These are phyloP conservation scores for Spea hammondii DNA, from an alignment of 2,797 vertebrate species.

Conservation along the genomic window DNA sequence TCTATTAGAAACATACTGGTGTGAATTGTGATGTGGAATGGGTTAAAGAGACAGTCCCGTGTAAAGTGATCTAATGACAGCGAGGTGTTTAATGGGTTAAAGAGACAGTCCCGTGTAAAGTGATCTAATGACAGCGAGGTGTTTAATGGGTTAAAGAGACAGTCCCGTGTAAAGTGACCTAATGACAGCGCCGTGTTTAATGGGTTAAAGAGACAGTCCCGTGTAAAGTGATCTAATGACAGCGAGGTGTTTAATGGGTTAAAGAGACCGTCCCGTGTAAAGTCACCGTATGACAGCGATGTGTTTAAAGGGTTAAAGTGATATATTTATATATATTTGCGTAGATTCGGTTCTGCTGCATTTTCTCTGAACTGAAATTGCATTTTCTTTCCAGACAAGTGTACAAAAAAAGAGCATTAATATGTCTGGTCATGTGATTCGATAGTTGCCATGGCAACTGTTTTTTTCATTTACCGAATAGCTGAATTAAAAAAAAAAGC, in stretches of 20 bases:
- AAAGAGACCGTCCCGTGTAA: neutral
- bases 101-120: neutral
- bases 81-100: neutral
- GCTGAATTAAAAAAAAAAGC: conserved; percentile 52
- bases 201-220: neutral
- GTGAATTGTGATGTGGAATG: neutral
- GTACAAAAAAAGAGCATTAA: conserved; percentile 52
- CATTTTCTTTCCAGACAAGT: conserved; percentile 53
- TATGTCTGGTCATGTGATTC: conserved; percentile 51
- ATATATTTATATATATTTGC: neutral
- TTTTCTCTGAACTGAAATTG: conserved; percentile 43
- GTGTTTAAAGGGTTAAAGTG: neutral
- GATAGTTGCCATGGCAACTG: conserved; percentile 54
- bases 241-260: too few species aligned
- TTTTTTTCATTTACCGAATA: conserved; percentile 54
- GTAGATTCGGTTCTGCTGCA: neutral
- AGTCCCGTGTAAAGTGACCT: neutral
- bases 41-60: neutral
- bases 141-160: conserved; percentile 1
- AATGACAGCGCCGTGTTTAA: too few species aligned
- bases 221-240: neutral
- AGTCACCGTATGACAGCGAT: neutral
- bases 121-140: neutral
- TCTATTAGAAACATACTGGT: too few species aligned
- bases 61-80: neutral